Percentiles rank a stretch among this genome's conserved stretches.
Evolutionary conservation across 2,888 invertebrate genomes (phyloP).

Genomic region (Petrophora chlorosata): DNA sequence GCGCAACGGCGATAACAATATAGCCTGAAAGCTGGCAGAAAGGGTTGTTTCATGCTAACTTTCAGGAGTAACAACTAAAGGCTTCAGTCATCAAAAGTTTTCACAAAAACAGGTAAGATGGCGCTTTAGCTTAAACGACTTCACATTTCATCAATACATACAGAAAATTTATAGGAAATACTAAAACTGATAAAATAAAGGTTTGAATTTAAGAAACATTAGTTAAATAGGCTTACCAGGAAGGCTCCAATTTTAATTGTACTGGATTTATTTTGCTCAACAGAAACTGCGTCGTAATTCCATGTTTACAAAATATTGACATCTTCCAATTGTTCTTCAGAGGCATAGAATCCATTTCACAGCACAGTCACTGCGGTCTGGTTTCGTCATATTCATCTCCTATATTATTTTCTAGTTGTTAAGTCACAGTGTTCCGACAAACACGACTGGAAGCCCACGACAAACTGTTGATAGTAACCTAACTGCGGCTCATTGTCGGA

Average conservation of each 20-base stretch:
- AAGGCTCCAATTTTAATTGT: too few species aligned
- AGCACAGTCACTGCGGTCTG: neutral
- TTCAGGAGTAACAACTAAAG: slow-evolving; percentile 5
- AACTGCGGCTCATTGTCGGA: slow-evolving; percentile 67
- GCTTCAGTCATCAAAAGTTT: slow-evolving; percentile 2
- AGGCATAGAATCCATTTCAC: too few species aligned
- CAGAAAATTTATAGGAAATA: too few species aligned
- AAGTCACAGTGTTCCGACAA: slow-evolving; percentile 15
- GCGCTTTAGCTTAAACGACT: slow-evolving; percentile 9
- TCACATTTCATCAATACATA: too few species aligned
- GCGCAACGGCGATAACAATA: neutral
- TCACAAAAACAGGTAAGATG: slow-evolving; percentile 5
- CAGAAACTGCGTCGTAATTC: too few species aligned
- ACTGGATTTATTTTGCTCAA: too few species aligned
- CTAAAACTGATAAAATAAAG: too few species aligned
- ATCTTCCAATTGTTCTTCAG: too few species aligned
- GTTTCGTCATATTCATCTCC: neutral
- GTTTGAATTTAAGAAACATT: too few species aligned
- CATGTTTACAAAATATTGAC: too few species aligned
- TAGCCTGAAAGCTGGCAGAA: slow-evolving; percentile 2
- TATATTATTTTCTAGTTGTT: neutral
- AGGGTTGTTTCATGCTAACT: neutral
- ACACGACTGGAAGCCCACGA: slow-evolving; percentile 58
- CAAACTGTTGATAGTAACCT: slow-evolving; percentile 77
- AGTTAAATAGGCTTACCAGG: too few species aligned